Evolutionary conservation across 2,797 vertebrate species (phyloP), one percentile per base, ranked within the genome.

Genomic region (Poliocrania exsul): DNA sequence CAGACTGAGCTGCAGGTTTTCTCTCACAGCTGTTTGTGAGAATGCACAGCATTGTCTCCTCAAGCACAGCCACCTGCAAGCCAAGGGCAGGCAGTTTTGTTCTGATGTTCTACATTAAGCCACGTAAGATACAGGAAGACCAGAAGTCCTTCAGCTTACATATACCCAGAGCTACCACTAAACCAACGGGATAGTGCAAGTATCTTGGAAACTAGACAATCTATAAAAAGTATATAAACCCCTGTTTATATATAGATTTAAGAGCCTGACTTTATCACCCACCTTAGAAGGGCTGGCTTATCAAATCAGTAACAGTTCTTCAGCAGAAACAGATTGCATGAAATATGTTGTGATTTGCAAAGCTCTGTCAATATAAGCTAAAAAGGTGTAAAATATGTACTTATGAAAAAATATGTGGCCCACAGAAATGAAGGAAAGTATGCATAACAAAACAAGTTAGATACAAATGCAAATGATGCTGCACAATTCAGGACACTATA

Each of bases 391-490:
- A 93, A 87, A 82, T 73, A 40, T 44, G 11, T 51, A 16, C 40
- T 67, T 58, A 80, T 47, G 67, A 87, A 93, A 88, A 95, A 84
- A 86, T 33, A 79, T 2, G 2, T 17, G 64, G 42, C 40, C 40
- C 38, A 67, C 40, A 85, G 11, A 49, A 75, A 46, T 66, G 81
- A 56, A 44, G 31, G 60, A 70, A 95, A 84, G 23, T 12, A 82
- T 2, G 19, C 18, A 9, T 73, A 89, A 88, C 13, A 72, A 93
- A 74, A 20, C 35, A 74, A 87, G 69, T 50, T 70, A 86, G 81
- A 73, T 58, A 69, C 35, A 90, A 94, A 96, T 82, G 70, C 38
- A 95, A 93, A 86, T 67, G 9, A 81, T 67, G 58, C 58, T 82
- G 40, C 28, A 50, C 42, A 77, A 53, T 33, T 75, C 84, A 26